Conservation (phyloP, 2,888 invertebrate species). For the Geophilus truncorum region DNA sequence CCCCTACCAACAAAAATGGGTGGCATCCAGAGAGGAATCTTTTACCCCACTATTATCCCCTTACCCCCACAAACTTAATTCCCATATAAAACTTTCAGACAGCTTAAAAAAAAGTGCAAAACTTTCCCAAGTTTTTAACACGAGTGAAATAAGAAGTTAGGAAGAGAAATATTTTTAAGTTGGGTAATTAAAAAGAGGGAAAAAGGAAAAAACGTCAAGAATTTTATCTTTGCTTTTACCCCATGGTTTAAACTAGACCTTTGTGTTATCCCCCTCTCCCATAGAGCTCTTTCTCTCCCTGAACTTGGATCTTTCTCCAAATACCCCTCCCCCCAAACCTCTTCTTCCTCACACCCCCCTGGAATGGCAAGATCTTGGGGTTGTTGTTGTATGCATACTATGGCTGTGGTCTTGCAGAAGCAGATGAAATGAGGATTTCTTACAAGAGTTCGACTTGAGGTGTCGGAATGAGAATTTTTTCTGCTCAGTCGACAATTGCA, state of each 20-base stretch:
- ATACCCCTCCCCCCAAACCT: neutral
- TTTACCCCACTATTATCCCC: conserved; percentile 18
- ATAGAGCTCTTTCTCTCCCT: neutral
- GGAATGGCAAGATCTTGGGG: neutral
- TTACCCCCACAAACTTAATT: neutral
- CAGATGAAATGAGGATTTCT: neutral
- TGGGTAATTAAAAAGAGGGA: neutral
- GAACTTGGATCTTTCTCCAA: conserved; percentile 7
- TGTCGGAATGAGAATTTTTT: neutral
- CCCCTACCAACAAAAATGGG: conserved; percentile 9
- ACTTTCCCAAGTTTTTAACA: neutral
- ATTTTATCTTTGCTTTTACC: neutral
- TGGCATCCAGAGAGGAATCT: conserved; percentile 5
- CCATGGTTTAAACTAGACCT: neutral
- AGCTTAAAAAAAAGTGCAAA: neutral
- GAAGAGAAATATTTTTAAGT: too few relatives aligned
- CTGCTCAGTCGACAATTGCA: neutral
- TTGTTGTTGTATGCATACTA: neutral
- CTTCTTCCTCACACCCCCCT: conserved; percentile 14
- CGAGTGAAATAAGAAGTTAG: neutral
- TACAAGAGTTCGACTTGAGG: neutral
- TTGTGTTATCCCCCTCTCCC: neutral
- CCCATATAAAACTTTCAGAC: neutral
- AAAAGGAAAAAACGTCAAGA: neutral
- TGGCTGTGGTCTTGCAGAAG: neutral